Base-by-base conservation (phyloP, 2,113 vertebrate species). In the Coptodon rendalli region DNA sequence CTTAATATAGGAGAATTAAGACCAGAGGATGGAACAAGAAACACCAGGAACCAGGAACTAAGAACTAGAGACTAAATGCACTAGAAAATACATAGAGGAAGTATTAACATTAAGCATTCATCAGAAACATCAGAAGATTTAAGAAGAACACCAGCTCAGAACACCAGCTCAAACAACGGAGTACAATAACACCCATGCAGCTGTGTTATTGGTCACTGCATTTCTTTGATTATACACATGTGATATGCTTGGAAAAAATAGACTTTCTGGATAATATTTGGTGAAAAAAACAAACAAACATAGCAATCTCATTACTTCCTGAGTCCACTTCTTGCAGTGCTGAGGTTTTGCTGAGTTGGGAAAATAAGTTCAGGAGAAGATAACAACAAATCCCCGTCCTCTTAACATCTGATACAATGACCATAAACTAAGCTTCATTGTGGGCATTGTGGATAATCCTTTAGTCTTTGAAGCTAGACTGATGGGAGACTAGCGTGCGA, bases 401-500 rank as follows among this genome's bases (percentile, higher is more conserved):
- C 63, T 14, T 22, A 22, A 22, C 36, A 2, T 22, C 6, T 13
- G 12, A 22, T 14, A 38, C 0, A 6, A 10, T 22, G 34, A 40
- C 63, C 36, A 14, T 22, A 40, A 40, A 40, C 63, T 68, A 22
- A 68, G 4, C 19, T 40, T 5, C 3, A 24, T 36, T 63, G 59
- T 63, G 0, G 31, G 31, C 59, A 63, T 48, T 3, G 68, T 29
- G 38, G 63, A 0, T 40, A 40, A 40, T 40, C 19, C 36, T 40
- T 38, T 22, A 40, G 19, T 73, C 68, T 45, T 45, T 73, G 0
- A 45, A 10, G 66, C 19, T 13, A 43, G n/a, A 43, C 36, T 43
- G 66, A 40, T 0, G 16, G 1, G 5, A 48, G 40, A 45, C 22
- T 27, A 5, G 68, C 0, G 1, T 76, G 38, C 3, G 0, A 48